phyloP scores from a whole-genome alignment of 2,113 vertebrate species.

The Ginglymostoma cirratum region DNA sequence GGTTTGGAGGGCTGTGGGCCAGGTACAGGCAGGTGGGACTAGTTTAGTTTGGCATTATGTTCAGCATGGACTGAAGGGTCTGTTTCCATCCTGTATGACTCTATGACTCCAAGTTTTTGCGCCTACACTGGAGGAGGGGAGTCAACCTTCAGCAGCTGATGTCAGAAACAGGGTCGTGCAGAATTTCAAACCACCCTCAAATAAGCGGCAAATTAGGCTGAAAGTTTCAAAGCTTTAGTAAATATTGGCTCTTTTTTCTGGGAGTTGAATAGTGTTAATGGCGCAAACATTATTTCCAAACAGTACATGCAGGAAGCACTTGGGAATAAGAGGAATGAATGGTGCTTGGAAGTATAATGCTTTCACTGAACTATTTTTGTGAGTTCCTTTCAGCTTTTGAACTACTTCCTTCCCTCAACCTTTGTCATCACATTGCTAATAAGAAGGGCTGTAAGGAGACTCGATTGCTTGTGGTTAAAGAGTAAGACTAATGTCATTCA shows the following conservation, averaged over 20 bases:
- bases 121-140: background rate
- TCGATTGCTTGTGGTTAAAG: background rate
- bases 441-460: background rate
- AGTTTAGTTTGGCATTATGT: no score
- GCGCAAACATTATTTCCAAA: background rate
- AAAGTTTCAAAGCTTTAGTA: background rate
- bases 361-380: background rate
- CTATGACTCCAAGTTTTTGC: background rate
- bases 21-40: no score
- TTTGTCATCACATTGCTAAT: constrained; percentile 20
- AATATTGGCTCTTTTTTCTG: background rate
- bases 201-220: background rate
- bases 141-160: background rate
- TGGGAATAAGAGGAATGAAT: constrained; percentile 13
- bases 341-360: background rate
- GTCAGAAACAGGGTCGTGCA: background rate
- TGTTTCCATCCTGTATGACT: background rate
- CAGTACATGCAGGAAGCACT: background rate
- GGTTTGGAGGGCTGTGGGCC: no score
- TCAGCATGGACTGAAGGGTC: background rate
- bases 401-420: background rate
- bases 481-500: constrained; percentile 23
- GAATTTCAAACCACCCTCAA: background rate
- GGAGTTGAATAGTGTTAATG: background rate
- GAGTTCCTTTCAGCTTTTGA: background rate